phyloP scores from a whole-genome alignment of 2,797 vertebrate species.

The Chelidonichthys spinosus region DNA sequence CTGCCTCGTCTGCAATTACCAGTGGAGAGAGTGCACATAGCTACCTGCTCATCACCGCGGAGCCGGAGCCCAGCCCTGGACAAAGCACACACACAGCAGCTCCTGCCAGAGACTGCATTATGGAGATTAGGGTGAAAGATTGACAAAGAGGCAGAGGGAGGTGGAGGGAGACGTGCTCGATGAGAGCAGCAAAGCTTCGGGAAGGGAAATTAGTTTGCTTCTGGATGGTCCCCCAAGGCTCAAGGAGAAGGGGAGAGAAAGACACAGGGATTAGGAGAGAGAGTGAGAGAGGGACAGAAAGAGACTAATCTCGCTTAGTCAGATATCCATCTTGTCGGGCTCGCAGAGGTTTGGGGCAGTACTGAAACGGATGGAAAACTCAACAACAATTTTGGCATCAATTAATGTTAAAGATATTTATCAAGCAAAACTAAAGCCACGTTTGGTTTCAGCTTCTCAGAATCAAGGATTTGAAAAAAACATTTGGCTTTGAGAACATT shows the following conservation, averaged over 20 bases:
- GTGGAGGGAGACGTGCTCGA: slow-evolving; percentile 33
- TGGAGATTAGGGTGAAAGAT: slow-evolving; percentile 71
- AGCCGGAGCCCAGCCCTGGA: slow-evolving; percentile 47
- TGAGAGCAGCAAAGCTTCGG: slow-evolving; percentile 47
- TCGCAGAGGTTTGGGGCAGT: slow-evolving; percentile 6
- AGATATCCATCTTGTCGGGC: not conserved
- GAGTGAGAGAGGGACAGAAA: slow-evolving; percentile 8
- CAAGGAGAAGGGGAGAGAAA: slow-evolving; percentile 33
- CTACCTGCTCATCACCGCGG: slow-evolving; percentile 67
- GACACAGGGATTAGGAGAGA: slow-evolving; percentile 31
- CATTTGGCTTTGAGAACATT: not conserved
- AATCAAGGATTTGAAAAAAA: not conserved
- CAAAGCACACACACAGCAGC: slow-evolving; percentile 48
- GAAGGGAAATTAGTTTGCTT: slow-evolving; percentile 65
- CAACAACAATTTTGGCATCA: not conserved
- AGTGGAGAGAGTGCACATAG: slow-evolving; percentile 34
- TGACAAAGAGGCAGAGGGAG: slow-evolving; percentile 63
- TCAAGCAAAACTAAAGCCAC: not conserved
- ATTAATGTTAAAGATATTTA: not conserved
- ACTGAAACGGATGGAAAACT: not conserved
- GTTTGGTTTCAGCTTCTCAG: not conserved
- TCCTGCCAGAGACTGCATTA: slow-evolving; percentile 73
- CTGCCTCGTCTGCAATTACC: slow-evolving; percentile 61
- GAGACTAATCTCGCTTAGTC: slow-evolving; percentile 32
- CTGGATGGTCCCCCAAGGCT: slow-evolving; percentile 47